Conservation (phyloP, 2,113 vertebrate species). For the Clarias macrocephalus region DNA sequence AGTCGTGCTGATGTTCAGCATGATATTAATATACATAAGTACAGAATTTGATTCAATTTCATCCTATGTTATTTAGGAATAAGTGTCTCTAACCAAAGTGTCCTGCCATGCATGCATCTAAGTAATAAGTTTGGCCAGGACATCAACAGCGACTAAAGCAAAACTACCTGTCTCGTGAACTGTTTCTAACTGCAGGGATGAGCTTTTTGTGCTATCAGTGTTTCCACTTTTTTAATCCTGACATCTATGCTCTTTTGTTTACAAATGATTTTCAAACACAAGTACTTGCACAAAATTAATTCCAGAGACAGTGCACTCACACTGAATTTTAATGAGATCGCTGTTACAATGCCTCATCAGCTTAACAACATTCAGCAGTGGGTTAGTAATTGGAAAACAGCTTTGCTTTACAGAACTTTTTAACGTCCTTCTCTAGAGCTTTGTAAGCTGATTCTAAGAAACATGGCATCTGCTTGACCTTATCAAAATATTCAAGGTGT, state of each 20-base stretch:
- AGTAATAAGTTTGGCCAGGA: neutral
- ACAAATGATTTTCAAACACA: constrained; percentile 37
- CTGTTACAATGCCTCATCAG: neutral
- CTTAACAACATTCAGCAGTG: neutral
- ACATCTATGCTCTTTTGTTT: constrained; percentile 28
- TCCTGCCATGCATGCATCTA: neutral
- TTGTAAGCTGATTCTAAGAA: neutral
- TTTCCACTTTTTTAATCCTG: constrained; percentile 5
- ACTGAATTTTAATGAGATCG: constrained; percentile 31
- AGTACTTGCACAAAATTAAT: constrained; percentile 31
- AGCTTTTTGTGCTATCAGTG: neutral
- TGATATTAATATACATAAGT: no score
- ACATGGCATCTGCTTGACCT: neutral
- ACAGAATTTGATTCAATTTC: no score
- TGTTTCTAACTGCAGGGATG: neutral
- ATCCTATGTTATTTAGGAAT: neutral
- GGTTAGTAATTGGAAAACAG: neutral
- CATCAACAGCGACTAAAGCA: neutral
- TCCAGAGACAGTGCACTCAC: constrained; percentile 5
- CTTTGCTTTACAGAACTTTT: neutral
- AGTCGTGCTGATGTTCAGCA: no score
- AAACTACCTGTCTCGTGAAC: neutral
- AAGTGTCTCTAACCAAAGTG: neutral
- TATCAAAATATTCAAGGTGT: neutral
- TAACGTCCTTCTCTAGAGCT: neutral